A percentile compares a stretch with the other conserved stretches of the same genome.
These are phyloP conservation scores for Hymenochirus boettgeri DNA, from an alignment of 2,113 vertebrate genomes.

Conservation along the genomic window DNA sequence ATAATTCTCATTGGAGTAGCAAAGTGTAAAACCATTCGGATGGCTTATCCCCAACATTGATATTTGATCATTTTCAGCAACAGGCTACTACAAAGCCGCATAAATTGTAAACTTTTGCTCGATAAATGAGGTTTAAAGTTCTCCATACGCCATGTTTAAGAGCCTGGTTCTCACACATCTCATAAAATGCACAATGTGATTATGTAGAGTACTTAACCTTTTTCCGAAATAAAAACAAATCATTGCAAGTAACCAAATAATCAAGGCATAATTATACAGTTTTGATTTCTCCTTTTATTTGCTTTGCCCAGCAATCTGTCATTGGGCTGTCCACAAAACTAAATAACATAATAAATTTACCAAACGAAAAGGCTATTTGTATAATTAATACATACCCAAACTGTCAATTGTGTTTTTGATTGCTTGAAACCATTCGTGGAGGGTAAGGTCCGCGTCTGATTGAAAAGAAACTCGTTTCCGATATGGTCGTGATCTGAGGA, in stretches of 20 bases:
- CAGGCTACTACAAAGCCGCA: too few species aligned
- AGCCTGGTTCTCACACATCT: not conserved
- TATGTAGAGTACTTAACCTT: constrained; percentile 8
- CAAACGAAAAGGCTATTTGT: constrained; percentile 10
- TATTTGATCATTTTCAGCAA: too few species aligned
- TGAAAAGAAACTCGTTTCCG: constrained; percentile 82
- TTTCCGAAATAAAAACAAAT: constrained; percentile 24
- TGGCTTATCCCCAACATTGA: too few species aligned
- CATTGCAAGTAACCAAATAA: constrained; percentile 31
- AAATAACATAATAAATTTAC: constrained; percentile 14
- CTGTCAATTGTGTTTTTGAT: constrained; percentile 80
- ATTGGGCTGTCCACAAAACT: constrained; percentile 7
- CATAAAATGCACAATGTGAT: not conserved
- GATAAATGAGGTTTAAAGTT: not conserved
- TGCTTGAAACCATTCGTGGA: constrained; percentile 79
- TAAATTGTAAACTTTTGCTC: not conserved
- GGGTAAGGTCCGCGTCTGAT: constrained; percentile 74
- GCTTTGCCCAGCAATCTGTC: constrained; percentile 32
- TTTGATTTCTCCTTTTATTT: constrained; percentile 20
- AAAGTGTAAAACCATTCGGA: too few species aligned
- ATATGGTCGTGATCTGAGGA: constrained; percentile 72
- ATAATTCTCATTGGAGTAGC: too few species aligned
- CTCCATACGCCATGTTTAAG: not conserved
- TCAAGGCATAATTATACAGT: constrained; percentile 26
- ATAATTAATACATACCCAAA: constrained; percentile 75